phyloP scores from a whole-genome alignment of 2,113 vertebrate species.

The Mugil cephalus region DNA sequence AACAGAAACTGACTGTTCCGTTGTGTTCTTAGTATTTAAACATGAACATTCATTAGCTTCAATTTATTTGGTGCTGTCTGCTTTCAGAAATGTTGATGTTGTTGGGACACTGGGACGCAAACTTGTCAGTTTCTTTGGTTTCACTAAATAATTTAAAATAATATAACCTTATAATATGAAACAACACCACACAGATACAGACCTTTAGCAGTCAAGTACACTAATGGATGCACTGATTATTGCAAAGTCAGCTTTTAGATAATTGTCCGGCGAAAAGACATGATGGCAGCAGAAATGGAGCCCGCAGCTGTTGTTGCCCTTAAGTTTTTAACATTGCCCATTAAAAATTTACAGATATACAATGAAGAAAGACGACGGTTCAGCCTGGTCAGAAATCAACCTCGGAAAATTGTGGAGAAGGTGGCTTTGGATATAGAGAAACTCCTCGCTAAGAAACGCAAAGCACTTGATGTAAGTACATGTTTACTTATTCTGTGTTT shows the following conservation, averaged over 20 bases:
- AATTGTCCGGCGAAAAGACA: neutral
- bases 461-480: conserved; percentile 92
- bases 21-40: conserved; percentile 4
- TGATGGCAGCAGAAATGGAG: too few species aligned
- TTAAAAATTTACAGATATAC: conserved; percentile 89
- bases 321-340: conserved; percentile 25
- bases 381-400: conserved; percentile 92
- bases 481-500: neutral
- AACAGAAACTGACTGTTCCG: conserved; percentile 13
- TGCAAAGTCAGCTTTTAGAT: conserved; percentile 5
- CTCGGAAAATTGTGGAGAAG: conserved; percentile 93
- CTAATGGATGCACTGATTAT: neutral
- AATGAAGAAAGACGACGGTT: conserved; percentile 94
- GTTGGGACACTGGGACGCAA: neutral
- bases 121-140: neutral
- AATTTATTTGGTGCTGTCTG: conserved; percentile 5
- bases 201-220: neutral
- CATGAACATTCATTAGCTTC: conserved; percentile 17
- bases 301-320: neutral
- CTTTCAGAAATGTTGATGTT: neutral
- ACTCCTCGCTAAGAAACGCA: conserved; percentile 96
- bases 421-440: conserved; percentile 96
- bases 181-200: neutral
- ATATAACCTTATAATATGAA: too few species aligned
- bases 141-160: neutral